Base-by-base conservation (phyloP, 2,113 vertebrate genomes). In the Charadrius vociferus region DNA sequence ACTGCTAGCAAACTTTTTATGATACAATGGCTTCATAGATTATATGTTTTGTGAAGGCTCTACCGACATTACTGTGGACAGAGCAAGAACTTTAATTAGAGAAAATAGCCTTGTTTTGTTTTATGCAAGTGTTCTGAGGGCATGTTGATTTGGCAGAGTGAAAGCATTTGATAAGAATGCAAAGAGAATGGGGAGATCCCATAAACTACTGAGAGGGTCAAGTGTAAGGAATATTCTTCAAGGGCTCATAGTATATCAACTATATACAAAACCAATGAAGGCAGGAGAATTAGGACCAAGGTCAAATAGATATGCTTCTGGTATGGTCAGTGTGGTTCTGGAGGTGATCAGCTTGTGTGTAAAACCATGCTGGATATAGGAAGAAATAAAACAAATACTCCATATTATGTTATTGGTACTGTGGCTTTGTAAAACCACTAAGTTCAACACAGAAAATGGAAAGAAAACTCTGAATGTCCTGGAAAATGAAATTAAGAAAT, bases 401-500 rank as follows among this genome's bases (percentile, higher is more conserved):
- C 4, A 6, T 88, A 47, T 81, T 88, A 65, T 62, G 26, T 74
- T 93, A 50, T 49, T 91, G n/a, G 32, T 84, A 37, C 71, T 93
- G 75, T 79, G 61, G 61, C 41, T 86, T 61, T 77, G 72, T 95
- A 85, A 95, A 96, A 52, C 80, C 92, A 88, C 55, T 12, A 61
- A 81, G 59, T 89, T 86, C 86, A 71, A 81, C 72, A 65, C 30
- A 92, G 59, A 97, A 93, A 75, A 88, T 79, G 24, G 80, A 62
- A 92, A 92, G 70, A 96, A 96, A 95, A 61, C 14, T 86, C 91
- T 93, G 79, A 95, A 58, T 91, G 67, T 93, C 84, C 91, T 96
- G 85, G 91, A 96, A 97, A 98, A 85, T 80, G 63, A 83, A 97
- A 95, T 97, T 78, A 91, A 92, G 90, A 89, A 92, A 88, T 55